Evolutionary conservation across 2,113 vertebrate genomes (phyloP).

Genomic region (Natator depressus): DNA sequence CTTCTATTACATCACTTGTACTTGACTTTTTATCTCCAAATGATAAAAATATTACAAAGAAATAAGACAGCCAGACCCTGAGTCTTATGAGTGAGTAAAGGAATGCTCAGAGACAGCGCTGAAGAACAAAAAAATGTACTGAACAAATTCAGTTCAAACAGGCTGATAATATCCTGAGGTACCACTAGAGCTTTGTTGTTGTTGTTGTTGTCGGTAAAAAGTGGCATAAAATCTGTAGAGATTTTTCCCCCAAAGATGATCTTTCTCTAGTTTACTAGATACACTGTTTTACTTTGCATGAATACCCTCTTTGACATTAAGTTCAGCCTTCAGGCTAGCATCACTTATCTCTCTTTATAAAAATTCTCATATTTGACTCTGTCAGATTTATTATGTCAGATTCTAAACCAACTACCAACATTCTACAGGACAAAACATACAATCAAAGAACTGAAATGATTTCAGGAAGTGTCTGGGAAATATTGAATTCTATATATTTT

Average conservation of each 20-base stretch:
- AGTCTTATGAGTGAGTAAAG: conserved; percentile 63
- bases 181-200: conserved; percentile 46
- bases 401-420: conserved; percentile 22
- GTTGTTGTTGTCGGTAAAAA: conserved; percentile 74
- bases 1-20: conserved; percentile 71
- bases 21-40: conserved; percentile 72
- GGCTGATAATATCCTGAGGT: conserved; percentile 74
- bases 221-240: conserved; percentile 73
- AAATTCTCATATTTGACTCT: conserved; percentile 61
- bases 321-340: conserved; percentile 54
- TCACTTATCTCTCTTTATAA: conserved; percentile 55
- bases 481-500: neutral
- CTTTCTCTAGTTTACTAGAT: conserved; percentile 68
- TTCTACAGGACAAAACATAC: neutral
- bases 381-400: conserved; percentile 41
- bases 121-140: conserved; percentile 69
- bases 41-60: conserved; percentile 77
- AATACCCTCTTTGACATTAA: conserved; percentile 68
- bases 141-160: conserved; percentile 80
- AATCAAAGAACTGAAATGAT: conserved; percentile 2
- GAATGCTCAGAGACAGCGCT: conserved; percentile 63
- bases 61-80: conserved; percentile 69
- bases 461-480: conserved; percentile 12
- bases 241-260: conserved; percentile 61
- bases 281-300: conserved; percentile 68